Percentiles rank a stretch among this genome's conserved stretches.
Evolutionary conservation across 2,113 vertebrate species (phyloP).

Genomic region (Percina caprodes): DNA sequence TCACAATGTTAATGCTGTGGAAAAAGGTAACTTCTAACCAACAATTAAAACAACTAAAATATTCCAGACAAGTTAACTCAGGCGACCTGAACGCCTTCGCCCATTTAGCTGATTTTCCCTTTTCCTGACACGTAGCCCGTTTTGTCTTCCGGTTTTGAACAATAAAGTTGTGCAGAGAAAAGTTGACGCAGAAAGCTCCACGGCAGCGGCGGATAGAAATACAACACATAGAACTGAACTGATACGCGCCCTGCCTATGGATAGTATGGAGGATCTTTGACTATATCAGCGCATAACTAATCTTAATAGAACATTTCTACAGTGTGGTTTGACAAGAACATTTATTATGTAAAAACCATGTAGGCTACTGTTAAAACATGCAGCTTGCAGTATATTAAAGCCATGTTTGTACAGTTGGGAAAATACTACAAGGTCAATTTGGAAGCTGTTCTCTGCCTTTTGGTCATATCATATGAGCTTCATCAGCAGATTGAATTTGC

Average conservation of each 20-base stretch:
- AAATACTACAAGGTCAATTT: too few relatives aligned
- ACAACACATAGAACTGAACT: not conserved
- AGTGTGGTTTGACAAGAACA: too few relatives aligned
- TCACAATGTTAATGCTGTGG: not conserved
- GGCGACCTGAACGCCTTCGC: slow-evolving; percentile 18
- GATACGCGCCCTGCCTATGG: too few relatives aligned
- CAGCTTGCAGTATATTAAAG: too few relatives aligned
- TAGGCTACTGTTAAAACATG: too few relatives aligned
- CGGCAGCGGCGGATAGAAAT: slow-evolving; percentile 51
- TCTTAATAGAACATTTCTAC: not conserved
- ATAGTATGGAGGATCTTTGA: too few relatives aligned
- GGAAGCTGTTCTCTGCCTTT: not conserved
- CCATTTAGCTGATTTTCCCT: slow-evolving; percentile 39
- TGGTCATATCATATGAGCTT: not conserved
- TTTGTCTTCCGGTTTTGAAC: slow-evolving; percentile 62
- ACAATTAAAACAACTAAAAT: not conserved
- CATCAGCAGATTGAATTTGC: not conserved
- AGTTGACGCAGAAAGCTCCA: slow-evolving; percentile 75
- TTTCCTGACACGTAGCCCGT: slow-evolving; percentile 83
- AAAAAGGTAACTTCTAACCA: accelerated
- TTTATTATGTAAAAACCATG: too few relatives aligned
- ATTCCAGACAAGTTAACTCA: not conserved
- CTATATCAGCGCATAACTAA: not conserved
- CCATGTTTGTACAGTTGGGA: too few relatives aligned
- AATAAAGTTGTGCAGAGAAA: slow-evolving; percentile 77